A percentile compares a stretch with the other conserved stretches of the same genome.
phyloP scores from a whole-genome alignment of 1,140 invertebrate species.

The Cydia fagiglandana region DNA sequence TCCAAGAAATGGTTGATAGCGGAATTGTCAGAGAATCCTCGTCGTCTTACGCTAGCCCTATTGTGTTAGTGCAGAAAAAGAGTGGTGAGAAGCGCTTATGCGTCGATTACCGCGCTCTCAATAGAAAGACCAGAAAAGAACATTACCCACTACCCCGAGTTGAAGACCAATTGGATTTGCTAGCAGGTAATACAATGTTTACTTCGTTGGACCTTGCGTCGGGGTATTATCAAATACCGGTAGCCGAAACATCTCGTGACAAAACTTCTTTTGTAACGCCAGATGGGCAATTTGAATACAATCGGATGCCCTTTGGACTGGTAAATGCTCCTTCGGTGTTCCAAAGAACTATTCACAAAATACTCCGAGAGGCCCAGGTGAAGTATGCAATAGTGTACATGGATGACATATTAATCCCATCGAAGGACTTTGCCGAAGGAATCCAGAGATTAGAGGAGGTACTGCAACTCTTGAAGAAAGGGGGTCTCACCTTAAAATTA shows the following conservation, averaged over 20 bases:
- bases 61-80: neutral
- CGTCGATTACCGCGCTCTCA: neutral
- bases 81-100: neutral
- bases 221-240: too few relatives aligned
- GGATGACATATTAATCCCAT: neutral
- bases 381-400: neutral
- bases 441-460: neutral
- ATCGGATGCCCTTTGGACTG: neutral
- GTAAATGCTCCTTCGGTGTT: neutral
- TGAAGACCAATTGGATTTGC: neutral
- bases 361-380: neutral
- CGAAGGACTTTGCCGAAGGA: neutral
- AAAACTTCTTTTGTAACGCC: too few relatives aligned
- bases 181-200: conserved; percentile 1
- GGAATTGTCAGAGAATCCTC: neutral
- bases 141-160: neutral
- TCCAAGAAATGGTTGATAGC: neutral
- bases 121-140: neutral
- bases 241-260: too few relatives aligned
- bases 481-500: neutral
- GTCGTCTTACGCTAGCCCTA: neutral
- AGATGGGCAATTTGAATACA: too few relatives aligned
- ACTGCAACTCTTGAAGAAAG: neutral
- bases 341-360: neutral
- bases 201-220: neutral